Evolutionary conservation across 64 coral and sea anemone species (phyloP).

Genomic region (Dendrophyllia cribrosa): DNA sequence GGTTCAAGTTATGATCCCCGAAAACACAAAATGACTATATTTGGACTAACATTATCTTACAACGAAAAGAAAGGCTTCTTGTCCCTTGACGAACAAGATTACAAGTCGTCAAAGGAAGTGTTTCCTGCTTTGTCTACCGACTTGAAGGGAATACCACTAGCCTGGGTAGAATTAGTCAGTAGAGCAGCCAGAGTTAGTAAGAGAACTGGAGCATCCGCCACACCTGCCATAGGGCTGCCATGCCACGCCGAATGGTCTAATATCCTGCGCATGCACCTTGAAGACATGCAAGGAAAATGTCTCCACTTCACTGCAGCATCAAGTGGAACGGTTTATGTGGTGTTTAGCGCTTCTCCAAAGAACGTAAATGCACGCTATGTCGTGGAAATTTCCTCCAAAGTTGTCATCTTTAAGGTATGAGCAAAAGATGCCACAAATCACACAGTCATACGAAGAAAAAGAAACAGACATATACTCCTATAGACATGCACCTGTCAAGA

Average conservation of each 20-base stretch:
- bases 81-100: constrained; percentile 11
- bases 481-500: too few relatives aligned
- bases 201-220: background rate
- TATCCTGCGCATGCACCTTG: constrained; percentile 28
- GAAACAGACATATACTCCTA: too few relatives aligned
- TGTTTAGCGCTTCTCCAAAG: constrained; percentile 48
- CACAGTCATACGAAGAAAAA: too few relatives aligned
- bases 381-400: constrained; percentile 40
- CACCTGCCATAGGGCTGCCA: background rate
- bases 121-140: constrained; percentile 29
- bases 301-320: constrained; percentile 61
- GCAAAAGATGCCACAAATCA: too few relatives aligned
- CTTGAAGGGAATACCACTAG: constrained; percentile 29
- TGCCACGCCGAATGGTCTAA: constrained; percentile 64
- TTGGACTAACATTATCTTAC: constrained; percentile 56
- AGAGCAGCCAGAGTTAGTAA: background rate
- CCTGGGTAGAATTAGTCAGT: constrained; percentile 15
- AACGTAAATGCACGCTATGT: constrained; percentile 42
- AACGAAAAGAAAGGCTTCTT: constrained; percentile 40
- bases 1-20: constrained; percentile 1
- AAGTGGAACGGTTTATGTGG: constrained; percentile 42
- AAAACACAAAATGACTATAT: constrained; percentile 66
- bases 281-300: constrained; percentile 38
- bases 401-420: constrained; percentile 66
- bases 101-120: constrained; percentile 13